Conservation (phyloP, 2,797 vertebrate species). For the Pyrocephalus nanus region DNA sequence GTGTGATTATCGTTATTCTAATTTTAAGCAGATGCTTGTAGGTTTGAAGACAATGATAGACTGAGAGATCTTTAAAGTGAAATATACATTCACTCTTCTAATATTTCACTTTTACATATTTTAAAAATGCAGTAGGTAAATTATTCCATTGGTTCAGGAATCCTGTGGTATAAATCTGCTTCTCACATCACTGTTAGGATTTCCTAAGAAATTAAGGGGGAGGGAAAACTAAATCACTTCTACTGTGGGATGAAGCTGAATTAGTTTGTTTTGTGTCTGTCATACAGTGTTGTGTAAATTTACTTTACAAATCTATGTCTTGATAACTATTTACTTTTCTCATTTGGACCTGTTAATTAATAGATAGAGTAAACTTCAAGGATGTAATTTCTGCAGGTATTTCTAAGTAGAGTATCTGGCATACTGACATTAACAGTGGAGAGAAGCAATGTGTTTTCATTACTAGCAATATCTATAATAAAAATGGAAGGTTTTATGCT, state of each 20-base stretch:
- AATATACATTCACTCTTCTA: neutral
- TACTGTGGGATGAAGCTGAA: neutral
- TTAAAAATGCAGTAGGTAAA: neutral
- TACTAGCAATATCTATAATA: neutral
- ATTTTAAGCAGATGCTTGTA: neutral
- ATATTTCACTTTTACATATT: neutral
- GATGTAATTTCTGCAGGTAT: neutral
- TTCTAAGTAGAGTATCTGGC: neutral
- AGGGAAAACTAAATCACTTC: neutral
- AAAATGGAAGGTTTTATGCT: neutral
- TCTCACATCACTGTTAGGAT: neutral
- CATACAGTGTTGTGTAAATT: neutral
- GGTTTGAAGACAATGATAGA: neutral
- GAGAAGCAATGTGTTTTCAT: neutral
- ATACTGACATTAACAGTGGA: neutral
- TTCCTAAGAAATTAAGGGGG: neutral
- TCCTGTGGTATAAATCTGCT: neutral
- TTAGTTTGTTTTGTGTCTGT: neutral
- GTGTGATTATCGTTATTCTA: slow-evolving; percentile 69
- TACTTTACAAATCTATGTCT: neutral
- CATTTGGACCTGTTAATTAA: neutral
- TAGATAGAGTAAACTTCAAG: neutral
- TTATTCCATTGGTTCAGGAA: neutral
- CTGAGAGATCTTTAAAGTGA: neutral
- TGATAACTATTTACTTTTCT: neutral